Conservation (phyloP, 2,888 invertebrate genomes). For the Hetaerina titia region DNA sequence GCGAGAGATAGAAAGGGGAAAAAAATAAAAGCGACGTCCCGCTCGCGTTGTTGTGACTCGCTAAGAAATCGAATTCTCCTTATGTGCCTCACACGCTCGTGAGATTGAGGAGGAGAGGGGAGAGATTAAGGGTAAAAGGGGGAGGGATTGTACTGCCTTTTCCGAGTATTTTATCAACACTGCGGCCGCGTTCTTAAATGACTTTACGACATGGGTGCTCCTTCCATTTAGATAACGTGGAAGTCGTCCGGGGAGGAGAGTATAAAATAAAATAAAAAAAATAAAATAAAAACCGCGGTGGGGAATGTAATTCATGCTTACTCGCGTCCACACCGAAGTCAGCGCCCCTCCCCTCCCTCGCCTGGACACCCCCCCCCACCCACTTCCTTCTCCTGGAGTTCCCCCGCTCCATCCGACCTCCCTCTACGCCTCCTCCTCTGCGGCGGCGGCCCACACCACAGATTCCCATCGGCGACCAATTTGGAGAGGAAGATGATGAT, state of each 20-base stretch:
- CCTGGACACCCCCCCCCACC: background rate
- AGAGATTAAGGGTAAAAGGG: no score
- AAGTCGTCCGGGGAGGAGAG: background rate
- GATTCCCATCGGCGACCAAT: conserved; percentile 23
- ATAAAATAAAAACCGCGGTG: background rate
- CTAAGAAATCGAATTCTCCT: background rate
- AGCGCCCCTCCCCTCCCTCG: background rate
- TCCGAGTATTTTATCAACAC: no score
- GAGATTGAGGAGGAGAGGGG: no score
- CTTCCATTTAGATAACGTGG: background rate
- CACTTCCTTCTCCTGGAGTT: background rate
- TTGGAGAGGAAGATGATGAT: conserved; percentile 45
- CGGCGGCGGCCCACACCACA: no score
- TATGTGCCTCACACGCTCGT: no score
- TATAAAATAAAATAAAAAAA: no score
- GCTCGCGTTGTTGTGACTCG: background rate
- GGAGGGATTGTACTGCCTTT: no score
- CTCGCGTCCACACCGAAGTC: background rate
- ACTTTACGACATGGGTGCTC: no score
- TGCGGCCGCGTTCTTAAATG: no score
- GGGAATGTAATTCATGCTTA: background rate
- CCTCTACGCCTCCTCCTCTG: no score
- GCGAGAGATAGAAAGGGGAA: background rate
- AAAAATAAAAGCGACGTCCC: background rate
- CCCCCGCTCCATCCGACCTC: no score